phyloP scores from a whole-genome alignment of 2,888 invertebrate genomes.

The Pterobdella sp. region DNA sequence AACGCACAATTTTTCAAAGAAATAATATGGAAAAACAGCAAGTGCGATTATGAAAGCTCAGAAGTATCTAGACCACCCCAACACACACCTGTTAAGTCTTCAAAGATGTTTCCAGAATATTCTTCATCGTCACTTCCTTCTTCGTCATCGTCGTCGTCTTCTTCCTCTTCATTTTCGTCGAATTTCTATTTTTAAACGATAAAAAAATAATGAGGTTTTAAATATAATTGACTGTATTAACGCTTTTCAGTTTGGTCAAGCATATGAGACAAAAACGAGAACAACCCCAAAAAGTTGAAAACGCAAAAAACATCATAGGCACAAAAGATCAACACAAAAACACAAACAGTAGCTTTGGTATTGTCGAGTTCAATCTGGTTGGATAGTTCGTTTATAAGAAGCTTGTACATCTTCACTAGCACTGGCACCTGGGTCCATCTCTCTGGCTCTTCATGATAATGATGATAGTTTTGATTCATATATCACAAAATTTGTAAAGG shows the following conservation, averaged over 20 bases:
- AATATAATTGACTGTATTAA: too few species aligned
- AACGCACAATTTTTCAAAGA: not conserved
- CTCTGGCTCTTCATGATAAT: conserved; percentile 46
- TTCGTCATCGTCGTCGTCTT: conserved; percentile 35
- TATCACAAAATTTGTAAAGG: not conserved
- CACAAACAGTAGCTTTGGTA: not conserved
- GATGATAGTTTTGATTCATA: not conserved
- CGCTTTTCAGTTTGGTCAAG: too few species aligned
- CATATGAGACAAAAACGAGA: too few species aligned
- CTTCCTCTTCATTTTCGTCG: conserved; percentile 25
- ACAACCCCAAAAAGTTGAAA: too few species aligned
- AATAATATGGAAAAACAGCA: not conserved
- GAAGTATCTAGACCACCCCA: too few species aligned
- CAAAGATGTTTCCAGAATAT: not conserved
- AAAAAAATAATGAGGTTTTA: too few species aligned
- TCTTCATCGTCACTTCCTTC: conserved; percentile 17
- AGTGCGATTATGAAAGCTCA: too few species aligned
- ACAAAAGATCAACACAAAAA: not conserved
- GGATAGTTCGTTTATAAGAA: conserved; percentile 61
- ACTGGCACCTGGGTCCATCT: conserved; percentile 62
- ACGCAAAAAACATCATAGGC: not conserved
- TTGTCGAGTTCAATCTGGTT: conserved; percentile 56
- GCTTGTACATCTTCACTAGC: conserved; percentile 65
- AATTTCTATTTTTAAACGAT: not conserved
- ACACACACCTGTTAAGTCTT: conserved; percentile 7